A percentile compares a stretch with the other conserved stretches of the same genome.
Evolutionary conservation across 2,113 vertebrate genomes (phyloP).

Genomic region (Pimephales promelas): DNA sequence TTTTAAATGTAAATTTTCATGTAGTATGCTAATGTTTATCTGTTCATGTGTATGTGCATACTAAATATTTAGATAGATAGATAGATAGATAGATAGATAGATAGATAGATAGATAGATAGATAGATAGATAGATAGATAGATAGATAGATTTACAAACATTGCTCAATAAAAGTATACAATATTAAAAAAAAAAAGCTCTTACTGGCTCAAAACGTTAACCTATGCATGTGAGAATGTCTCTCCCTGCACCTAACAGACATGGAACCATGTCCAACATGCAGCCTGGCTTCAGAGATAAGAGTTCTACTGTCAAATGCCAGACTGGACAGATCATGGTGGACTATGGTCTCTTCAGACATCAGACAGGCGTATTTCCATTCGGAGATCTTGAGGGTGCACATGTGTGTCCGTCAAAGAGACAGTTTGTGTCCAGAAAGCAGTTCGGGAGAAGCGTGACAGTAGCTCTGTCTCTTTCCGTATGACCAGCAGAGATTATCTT

Average conservation of each 20-base stretch:
- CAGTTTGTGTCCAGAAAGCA: slow-evolving; percentile 18
- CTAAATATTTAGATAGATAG: too few species aligned
- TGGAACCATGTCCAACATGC: slow-evolving; percentile 32
- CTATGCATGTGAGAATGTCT: slow-evolving; percentile 39
- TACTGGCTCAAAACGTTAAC: background rate
- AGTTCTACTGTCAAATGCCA: slow-evolving; percentile 50
- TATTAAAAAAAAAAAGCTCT: too few species aligned
- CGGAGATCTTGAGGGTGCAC: background rate
- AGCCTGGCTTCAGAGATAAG: slow-evolving; percentile 66
- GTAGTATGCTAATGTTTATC: too few species aligned
- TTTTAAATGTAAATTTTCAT: too few species aligned
- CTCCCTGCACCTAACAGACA: slow-evolving; percentile 43
- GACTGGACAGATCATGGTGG: slow-evolving; percentile 50
- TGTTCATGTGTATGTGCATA: too few species aligned
- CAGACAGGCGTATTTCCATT: slow-evolving; percentile 2
- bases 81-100: too few species aligned
- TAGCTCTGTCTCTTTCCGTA: slow-evolving; percentile 27
- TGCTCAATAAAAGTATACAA: too few species aligned
- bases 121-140: too few species aligned
- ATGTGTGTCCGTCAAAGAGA: slow-evolving; percentile 19
- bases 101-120: too few species aligned
- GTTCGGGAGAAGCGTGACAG: slow-evolving; percentile 14
- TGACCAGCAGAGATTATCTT: slow-evolving; percentile 12
- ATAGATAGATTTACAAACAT: too few species aligned
- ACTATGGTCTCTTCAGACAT: slow-evolving; percentile 9